Evolutionary conservation across 2,797 vertebrate species (phyloP), one percentile per base, ranked within the genome.

Genomic region (Microchirus variegatus): DNA sequence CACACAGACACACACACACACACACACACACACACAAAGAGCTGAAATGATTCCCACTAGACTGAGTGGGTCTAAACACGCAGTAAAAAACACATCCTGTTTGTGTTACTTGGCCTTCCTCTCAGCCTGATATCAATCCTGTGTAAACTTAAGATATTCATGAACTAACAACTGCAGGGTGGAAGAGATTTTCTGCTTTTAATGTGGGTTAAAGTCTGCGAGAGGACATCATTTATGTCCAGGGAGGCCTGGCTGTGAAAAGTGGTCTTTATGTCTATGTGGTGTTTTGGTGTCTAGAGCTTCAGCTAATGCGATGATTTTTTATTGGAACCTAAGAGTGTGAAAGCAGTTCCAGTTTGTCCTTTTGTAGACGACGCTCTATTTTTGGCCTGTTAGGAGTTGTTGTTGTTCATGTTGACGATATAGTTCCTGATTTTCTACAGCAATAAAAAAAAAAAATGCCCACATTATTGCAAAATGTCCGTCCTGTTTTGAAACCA

Each of bases 51-150:
- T 54, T 82, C 82, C 80, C 84, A 53, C 43, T 42, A 56, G 87
- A 79, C 72, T 65, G 15, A 42, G 22, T 64, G 56, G 68, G 44
- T 72, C 75, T 81, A 88, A 85, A 86, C 77, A 88, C 46, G 38
- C 58, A 67, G 45, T 73, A 74, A 81, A 81, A 76, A 81, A 75
- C 60, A 80, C 77, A 75, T 91, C 85, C 86, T 88, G 87, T 89
- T 89, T 84, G 83, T 85, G 78, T 80, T 83, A 76, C 75, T 70
- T 62, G 64, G 61, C 46, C 77, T 86, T 86, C 79, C 75, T 86
- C 83, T 80, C 49, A 59, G 70, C 59, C 60, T 68, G 43, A 76
- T 67, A 70, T 67, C 64, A 67, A 62, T 69, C 61, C 72, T 65
- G 52, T 12, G 62, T 65, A 63, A 18, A 57, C 59, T 58, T 15